Evolutionary conservation across 1,140 invertebrate genomes (phyloP), one percentile per base, ranked within the genome.

Genomic region (Dinothrombium tinctorium): DNA sequence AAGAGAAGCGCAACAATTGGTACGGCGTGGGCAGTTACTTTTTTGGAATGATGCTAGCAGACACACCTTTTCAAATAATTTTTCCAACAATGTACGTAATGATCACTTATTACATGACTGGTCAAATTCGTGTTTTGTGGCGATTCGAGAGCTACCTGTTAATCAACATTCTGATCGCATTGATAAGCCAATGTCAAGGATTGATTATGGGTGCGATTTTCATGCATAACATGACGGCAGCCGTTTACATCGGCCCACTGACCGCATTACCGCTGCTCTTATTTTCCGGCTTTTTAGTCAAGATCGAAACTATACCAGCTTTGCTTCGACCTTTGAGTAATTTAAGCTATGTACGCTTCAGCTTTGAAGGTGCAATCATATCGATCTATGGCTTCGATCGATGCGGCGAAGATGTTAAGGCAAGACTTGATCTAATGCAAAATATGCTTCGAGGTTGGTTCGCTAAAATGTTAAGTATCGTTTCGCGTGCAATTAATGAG

Each of bases 1-100:
- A 83, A 56, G 87, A 95, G 61, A 84, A 92, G 67, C 63, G 90
- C 33, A 95, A 95, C 56, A 89, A 89, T 54, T 94, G 87, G 87
- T 95, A 95, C 58, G 90, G 86, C 14, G 61, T 90, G 26, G 92
- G 90, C 59, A 73, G 83, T 2, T 95, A 87, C 61, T 95, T 92
- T 58, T 69, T 92, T 51, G 84, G 86, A 20, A 84, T 86, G 62
- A 90, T 84, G 12, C 65, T 92, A 55, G 81, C 84, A 11, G 87
- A 92, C 59, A 67, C 92, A 60, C 86, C 86, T 41, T 90, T 94
- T 62, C 84, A 90, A 69, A 71, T 86, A 46, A 59, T 83, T 19
- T 82, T 84, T 57, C 84, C 84, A 14, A 69, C 80, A 45, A 71
- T 84, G 17, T 92, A 90, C 55, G 74, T 83, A 24, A 69, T 79